Evolutionary conservation across 2,797 vertebrate genomes (phyloP).

Genomic region (Halcyon badia): DNA sequence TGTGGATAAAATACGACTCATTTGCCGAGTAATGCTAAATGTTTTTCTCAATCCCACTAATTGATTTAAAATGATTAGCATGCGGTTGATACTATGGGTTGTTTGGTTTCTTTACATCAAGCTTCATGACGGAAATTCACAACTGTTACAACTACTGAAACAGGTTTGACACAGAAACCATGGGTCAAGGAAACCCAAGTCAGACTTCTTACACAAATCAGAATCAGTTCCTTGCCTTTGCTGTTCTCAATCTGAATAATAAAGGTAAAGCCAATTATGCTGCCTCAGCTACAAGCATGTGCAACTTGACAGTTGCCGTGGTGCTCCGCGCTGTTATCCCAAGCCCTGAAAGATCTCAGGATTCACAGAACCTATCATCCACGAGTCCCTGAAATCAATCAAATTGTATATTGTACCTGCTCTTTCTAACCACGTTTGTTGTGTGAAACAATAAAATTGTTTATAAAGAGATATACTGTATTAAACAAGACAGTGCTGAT

Average conservation of each 20-base stretch:
- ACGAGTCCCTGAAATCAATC: not conserved
- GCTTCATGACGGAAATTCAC: not conserved
- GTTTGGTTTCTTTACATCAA: not conserved
- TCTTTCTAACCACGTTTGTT: not conserved
- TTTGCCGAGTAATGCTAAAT: not conserved
- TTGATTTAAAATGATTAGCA: not conserved
- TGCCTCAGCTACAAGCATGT: not conserved
- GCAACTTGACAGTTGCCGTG: not conserved
- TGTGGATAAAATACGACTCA: not conserved
- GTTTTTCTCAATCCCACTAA: not conserved
- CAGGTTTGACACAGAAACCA: not conserved
- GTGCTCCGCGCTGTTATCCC: not conserved
- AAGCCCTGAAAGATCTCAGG: not conserved
- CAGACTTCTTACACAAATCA: not conserved
- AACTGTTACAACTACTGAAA: not conserved
- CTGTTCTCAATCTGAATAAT: not conserved
- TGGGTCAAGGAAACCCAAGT: not conserved
- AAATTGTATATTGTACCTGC: not conserved
- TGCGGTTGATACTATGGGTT: not conserved
- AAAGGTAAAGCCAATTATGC: not conserved
- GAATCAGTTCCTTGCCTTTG: not conserved
- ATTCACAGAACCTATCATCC: not conserved
- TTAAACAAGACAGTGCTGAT: not conserved
- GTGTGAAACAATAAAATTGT: not conserved
- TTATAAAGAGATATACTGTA: not conserved